These are phyloP conservation scores for Liodrosophila aerea DNA, from an alignment of 2,888 invertebrate genomes.

Conservation along the genomic window DNA sequence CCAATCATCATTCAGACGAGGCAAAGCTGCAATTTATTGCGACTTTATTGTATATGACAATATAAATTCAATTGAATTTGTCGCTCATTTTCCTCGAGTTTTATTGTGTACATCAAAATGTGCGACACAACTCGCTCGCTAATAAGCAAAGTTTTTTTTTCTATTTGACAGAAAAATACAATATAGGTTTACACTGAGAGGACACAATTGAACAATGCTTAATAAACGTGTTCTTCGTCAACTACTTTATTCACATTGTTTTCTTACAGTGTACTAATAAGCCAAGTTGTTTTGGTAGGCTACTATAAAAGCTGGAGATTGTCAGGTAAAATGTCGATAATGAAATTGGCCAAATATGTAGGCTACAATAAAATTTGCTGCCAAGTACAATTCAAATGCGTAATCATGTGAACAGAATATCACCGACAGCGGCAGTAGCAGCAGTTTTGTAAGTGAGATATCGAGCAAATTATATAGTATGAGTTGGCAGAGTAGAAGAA, in stretches of 20 bases:
- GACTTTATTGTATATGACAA: constrained; percentile 28
- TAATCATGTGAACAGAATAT: constrained; percentile 67
- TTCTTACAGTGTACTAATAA: constrained; percentile 34
- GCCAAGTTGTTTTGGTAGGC: constrained; percentile 17
- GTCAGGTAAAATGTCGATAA: constrained; percentile 43
- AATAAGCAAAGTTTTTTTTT: constrained; percentile 18
- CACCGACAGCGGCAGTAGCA: too few species aligned
- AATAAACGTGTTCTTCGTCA: too few species aligned
- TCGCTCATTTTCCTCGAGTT: constrained; percentile 23
- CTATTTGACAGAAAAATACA: too few species aligned
- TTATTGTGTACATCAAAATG: constrained; percentile 38
- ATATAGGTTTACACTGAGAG: too few species aligned
- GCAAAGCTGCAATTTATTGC: constrained; percentile 41
- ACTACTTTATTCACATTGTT: neutral
- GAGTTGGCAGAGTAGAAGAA: constrained; percentile 5
- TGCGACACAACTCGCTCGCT: constrained; percentile 5
- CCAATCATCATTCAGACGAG: constrained; percentile 62
- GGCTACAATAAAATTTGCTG: constrained; percentile 38
- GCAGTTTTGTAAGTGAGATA: constrained; percentile 14
- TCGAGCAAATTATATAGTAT: constrained; percentile 1
- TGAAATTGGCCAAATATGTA: constrained; percentile 50
- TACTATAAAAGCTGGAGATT: constrained; percentile 15
- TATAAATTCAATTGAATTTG: constrained; percentile 58
- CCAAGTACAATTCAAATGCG: constrained; percentile 68
- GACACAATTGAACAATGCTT: too few species aligned